These are phyloP conservation scores for Etheostoma cragini DNA, from an alignment of 2,113 vertebrate species.

Conservation along the genomic window DNA sequence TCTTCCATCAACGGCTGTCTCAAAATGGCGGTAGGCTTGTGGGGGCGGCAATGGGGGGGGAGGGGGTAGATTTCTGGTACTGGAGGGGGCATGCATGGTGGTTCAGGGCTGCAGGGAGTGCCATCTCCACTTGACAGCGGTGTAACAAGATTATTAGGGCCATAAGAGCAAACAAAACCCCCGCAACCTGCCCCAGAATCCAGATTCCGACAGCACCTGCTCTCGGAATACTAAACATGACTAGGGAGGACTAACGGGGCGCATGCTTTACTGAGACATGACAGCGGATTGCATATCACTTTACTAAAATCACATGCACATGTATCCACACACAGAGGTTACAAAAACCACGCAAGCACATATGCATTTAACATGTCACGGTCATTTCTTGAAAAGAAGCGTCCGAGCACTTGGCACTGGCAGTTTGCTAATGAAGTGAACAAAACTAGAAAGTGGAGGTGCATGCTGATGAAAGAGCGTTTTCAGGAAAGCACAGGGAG, in stretches of 20 bases:
- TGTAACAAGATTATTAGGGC: conserved; percentile 81
- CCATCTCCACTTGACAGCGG: conserved; percentile 79
- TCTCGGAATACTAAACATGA: conserved; percentile 75
- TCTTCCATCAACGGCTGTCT: conserved; percentile 76
- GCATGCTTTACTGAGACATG: conserved; percentile 58
- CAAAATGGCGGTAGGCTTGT: conserved; percentile 74
- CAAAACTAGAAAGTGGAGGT: conserved; percentile 67
- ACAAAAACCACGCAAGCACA: conserved; percentile 56
- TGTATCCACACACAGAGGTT: conserved; percentile 33
- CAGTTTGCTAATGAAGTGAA: conserved; percentile 75
- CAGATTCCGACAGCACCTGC: conserved; percentile 70
- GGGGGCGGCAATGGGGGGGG: background rate
- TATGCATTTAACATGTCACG: conserved; percentile 71
- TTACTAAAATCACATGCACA: conserved; percentile 44
- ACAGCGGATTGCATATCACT: conserved; percentile 50
- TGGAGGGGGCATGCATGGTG: conserved; percentile 69
- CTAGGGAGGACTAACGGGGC: conserved; percentile 67
- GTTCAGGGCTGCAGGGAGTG: conserved; percentile 68
- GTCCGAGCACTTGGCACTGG: conserved; percentile 52
- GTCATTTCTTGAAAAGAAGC: conserved; percentile 69
- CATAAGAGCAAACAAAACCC: conserved; percentile 79
- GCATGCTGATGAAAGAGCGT: conserved; percentile 71
- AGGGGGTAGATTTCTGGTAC: conserved; percentile 52
- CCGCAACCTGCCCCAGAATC: conserved; percentile 72
- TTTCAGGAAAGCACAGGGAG: conserved; percentile 45